Base-by-base conservation (phyloP, 2,888 invertebrate species). In the Stenurella melanura region DNA sequence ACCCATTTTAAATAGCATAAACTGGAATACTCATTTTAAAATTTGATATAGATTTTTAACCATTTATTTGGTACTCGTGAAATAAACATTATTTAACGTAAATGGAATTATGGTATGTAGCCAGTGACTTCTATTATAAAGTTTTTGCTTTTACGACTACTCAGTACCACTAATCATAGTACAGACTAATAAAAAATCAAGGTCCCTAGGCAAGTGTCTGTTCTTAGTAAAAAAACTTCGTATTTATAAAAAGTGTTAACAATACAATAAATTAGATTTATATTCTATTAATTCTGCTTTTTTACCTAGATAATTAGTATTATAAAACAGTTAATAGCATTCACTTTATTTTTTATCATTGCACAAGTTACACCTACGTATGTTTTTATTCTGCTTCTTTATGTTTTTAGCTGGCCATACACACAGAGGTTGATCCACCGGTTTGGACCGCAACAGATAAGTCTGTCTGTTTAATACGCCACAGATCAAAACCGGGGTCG, bases 361-460 rank as follows among this genome's bases (percentile, higher is more conserved):
- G 19, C 34, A 18, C 60, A 19, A 26, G 54, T 6, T 15, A 60
- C 42, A 63, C 71, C 63, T 63, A 54, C 38, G 70, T 54, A 60
- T 63, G 17, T 61, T 63, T 70, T 70, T 60, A 63, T 61, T 30
- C 38, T 26, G 18, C 4, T 50, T 63, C 19, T 54, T 72, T 72
- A 72, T 72, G 71, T 17, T n/a, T n/a, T 34, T 34, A 34, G 30
- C 6, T 7, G 9, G 7, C 30, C 9, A 34, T 26, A 4, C 21
- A 26, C 21, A 26, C 4, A 4, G 21, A n/a, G 21, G 21, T 26
- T 26, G 21, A 26, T 4, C 21, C 21, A 26, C 4, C 21, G 21
- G 21, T 26, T 26, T 26, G 21, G 21, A 26, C 21, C 21, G 21
- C 21, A 26, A 26, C 21, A 26, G 21, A 26, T 26, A 26, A 26